These are phyloP conservation scores for Istiophorus platypterus DNA, from an alignment of 2,113 vertebrate species.

Conservation along the genomic window DNA sequence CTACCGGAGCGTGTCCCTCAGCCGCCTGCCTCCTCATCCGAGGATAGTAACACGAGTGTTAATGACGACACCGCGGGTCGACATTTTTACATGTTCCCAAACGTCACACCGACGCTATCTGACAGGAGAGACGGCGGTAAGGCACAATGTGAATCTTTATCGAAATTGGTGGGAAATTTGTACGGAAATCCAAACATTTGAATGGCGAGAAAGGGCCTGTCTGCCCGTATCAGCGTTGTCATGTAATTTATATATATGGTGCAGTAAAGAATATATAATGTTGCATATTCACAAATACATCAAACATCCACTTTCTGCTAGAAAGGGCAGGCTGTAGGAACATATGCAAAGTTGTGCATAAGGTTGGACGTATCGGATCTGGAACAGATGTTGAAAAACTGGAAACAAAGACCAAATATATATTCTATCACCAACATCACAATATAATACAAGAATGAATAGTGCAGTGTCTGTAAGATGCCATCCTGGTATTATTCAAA, in stretches of 20 bases:
- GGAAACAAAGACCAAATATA: not conserved
- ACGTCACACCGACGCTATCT: not conserved
- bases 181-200: not conserved
- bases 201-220: not conserved
- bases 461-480: constrained; percentile 4
- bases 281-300: constrained; percentile 3
- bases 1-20: not conserved
- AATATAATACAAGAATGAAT: not conserved
- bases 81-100: constrained; percentile 2
- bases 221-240: not conserved
- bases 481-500: constrained; percentile 42
- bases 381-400: not conserved
- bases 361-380: not conserved
- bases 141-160: not conserved
- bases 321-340: not conserved
- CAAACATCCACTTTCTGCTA: not conserved
- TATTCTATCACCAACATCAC: not conserved
- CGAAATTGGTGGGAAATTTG: not conserved
- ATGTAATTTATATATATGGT: not conserved
- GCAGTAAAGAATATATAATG: not conserved
- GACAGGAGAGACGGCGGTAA: not conserved
- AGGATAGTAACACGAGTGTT: not conserved
- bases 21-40: not conserved
- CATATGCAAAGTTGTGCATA: not conserved
- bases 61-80: not conserved